These are phyloP conservation scores for Drosophila helvetica DNA, from an alignment of 2,888 invertebrate species.

Conservation along the genomic window DNA sequence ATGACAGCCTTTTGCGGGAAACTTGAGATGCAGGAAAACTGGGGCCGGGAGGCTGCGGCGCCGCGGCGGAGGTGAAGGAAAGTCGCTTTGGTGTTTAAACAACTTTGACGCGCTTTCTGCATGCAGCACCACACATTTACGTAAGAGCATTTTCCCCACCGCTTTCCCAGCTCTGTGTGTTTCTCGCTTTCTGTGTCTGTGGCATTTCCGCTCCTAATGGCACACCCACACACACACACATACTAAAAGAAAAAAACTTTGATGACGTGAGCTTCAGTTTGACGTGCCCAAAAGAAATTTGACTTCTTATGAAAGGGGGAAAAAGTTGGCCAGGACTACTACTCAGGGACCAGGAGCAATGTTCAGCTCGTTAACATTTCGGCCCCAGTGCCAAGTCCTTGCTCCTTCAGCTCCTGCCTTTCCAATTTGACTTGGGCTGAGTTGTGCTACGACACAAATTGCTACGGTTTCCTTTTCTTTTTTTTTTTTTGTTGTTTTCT, in stretches of 20 bases:
- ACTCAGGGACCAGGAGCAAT: neutral
- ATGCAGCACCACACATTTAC: conserved; percentile 3
- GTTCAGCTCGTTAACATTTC: conserved; percentile 66
- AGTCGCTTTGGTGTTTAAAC: conserved; percentile 67
- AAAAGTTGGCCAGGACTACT: conserved; percentile 51
- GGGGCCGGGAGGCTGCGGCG: neutral
- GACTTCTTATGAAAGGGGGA: conserved; percentile 55
- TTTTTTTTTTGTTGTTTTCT: conserved; percentile 15
- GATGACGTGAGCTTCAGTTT: conserved; percentile 55
- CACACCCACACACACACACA: conserved; percentile 37
- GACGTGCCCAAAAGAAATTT: conserved; percentile 67
- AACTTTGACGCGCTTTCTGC: conserved; percentile 71
- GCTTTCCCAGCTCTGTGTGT: neutral
- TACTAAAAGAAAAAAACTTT: conserved; percentile 51
- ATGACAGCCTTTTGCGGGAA: conserved; percentile 36
- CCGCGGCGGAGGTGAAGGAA: neutral
- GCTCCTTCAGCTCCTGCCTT: neutral
- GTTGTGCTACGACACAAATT: conserved; percentile 61
- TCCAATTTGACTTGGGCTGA: conserved; percentile 65
- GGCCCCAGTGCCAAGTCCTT: conserved; percentile 56
- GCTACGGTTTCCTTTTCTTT: conserved; percentile 51
- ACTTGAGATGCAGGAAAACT: conserved; percentile 34
- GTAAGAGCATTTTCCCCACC: conserved; percentile 12
- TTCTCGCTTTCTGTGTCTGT: conserved; percentile 30
- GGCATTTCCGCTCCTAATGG: conserved; percentile 64